These are phyloP conservation scores for Notocelia uddmanniana DNA, from an alignment of 2,888 invertebrate genomes.

Conservation along the genomic window DNA sequence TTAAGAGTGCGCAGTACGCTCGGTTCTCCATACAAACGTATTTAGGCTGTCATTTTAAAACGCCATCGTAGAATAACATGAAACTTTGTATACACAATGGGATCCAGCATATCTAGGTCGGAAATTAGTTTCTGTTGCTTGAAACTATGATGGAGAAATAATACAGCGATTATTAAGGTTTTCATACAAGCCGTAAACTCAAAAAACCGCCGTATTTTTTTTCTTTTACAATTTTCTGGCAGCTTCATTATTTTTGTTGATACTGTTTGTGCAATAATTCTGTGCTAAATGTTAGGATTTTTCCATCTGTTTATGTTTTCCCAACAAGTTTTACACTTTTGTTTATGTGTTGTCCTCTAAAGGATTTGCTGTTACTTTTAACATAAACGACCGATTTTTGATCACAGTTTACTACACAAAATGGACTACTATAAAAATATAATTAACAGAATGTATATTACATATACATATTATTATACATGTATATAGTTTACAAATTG, in stretches of 20 bases:
- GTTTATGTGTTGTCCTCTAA: neutral
- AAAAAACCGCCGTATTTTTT: no score
- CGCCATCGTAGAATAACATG: no score
- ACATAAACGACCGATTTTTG: neutral
- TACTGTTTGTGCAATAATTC: neutral
- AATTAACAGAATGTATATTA: slow-evolving; percentile 14
- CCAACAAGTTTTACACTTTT: neutral
- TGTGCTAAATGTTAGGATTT: neutral
- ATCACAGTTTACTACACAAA: neutral
- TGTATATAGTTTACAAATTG: neutral
- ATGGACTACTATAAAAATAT: neutral
- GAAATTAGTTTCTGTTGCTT: no score
- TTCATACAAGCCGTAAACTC: no score
- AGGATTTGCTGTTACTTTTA: neutral
- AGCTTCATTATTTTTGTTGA: neutral
- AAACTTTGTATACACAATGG: no score
- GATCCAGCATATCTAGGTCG: no score
- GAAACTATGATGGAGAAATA: no score
- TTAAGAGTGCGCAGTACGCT: no score
- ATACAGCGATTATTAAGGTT: no score
- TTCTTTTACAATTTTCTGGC: neutral
- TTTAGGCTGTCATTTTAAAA: no score
- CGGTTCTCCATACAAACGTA: no score
- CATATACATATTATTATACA: neutral
- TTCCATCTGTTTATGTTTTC: neutral